These are phyloP conservation scores for Drosophila varians DNA, from an alignment of 1,140 invertebrate genomes.

Conservation along the genomic window DNA sequence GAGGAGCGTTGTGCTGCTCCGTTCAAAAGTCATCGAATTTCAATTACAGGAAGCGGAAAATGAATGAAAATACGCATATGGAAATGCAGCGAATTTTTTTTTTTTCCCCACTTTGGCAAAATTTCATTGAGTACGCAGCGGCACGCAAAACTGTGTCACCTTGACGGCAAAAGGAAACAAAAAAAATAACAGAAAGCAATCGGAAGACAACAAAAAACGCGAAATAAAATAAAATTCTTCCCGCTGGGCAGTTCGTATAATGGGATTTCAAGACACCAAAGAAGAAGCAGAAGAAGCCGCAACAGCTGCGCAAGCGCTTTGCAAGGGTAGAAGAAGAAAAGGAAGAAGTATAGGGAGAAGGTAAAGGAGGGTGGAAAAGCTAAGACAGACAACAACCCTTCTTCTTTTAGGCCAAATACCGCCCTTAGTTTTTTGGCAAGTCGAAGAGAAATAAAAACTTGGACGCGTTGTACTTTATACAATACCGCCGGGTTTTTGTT, in stretches of 20 bases:
- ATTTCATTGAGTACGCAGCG: slow-evolving; percentile 50
- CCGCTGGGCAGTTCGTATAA: slow-evolving; percentile 44
- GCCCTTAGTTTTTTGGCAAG: slow-evolving; percentile 64
- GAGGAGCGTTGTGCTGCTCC: not conserved
- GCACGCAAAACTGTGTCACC: slow-evolving; percentile 66
- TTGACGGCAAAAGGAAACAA: slow-evolving; percentile 29
- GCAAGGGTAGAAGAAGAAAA: slow-evolving; percentile 9
- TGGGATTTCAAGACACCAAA: slow-evolving; percentile 29
- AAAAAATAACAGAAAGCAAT: slow-evolving; percentile 27
- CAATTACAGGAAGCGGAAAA: slow-evolving; percentile 71
- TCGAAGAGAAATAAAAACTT: slow-evolving; percentile 41
- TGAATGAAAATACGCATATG: slow-evolving; percentile 69
- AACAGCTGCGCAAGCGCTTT: slow-evolving; percentile 69
- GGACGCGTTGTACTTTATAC: slow-evolving; percentile 24
- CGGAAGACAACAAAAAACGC: slow-evolving; percentile 8
- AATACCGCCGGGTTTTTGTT: slow-evolving; percentile 12
- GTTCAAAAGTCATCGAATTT: slow-evolving; percentile 43
- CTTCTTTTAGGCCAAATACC: slow-evolving; percentile 15
- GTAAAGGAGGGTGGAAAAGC: slow-evolving; percentile 12
- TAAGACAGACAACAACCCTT: slow-evolving; percentile 63
- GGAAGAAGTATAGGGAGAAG: slow-evolving; percentile 14
- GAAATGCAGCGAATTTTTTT: slow-evolving; percentile 36
- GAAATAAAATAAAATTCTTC: slow-evolving; percentile 27
- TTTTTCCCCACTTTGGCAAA: slow-evolving; percentile 29
- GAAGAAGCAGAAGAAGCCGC: slow-evolving; percentile 35